Conservation (phyloP, 1,140 invertebrate species). For the Brachionus asplanchnoidis region DNA sequence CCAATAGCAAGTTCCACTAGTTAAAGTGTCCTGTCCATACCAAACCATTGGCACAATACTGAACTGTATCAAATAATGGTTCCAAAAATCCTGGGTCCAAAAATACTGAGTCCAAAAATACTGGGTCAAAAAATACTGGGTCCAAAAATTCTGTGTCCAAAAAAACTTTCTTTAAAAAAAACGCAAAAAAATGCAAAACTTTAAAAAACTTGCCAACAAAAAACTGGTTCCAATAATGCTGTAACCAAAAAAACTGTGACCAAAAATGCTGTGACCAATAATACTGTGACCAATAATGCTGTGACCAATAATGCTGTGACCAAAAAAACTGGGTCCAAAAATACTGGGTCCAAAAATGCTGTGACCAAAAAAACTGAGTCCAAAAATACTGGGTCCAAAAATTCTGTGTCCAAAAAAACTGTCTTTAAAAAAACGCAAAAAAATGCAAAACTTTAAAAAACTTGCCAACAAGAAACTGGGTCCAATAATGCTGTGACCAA, state of each 20-base stretch:
- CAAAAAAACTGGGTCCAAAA: not conserved
- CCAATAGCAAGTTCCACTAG: not conserved
- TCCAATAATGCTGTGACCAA: too few species aligned
- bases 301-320: not conserved
- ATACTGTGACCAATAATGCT: not conserved
- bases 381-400: not conserved
- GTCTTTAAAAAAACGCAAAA: not conserved
- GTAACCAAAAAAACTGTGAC: too few species aligned
- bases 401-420: not conserved
- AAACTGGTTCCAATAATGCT: not conserved
- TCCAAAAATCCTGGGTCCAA: not conserved
- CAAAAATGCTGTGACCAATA: not conserved
- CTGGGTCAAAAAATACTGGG: not conserved
- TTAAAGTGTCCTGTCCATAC: slow-evolving; percentile 37
- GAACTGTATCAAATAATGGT: slow-evolving; percentile 29
- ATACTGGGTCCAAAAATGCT: not conserved
- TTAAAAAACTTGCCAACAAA: not conserved
- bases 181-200: not conserved
- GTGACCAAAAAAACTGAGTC: not conserved
- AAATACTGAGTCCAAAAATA: not conserved
- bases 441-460: not conserved
- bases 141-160: not conserved
- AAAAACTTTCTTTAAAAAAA: not conserved
- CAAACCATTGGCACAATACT: slow-evolving; percentile 37
- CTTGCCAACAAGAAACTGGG: too few species aligned